Conservation (phyloP, 2,888 invertebrate genomes). For the Erannis defoliaria region DNA sequence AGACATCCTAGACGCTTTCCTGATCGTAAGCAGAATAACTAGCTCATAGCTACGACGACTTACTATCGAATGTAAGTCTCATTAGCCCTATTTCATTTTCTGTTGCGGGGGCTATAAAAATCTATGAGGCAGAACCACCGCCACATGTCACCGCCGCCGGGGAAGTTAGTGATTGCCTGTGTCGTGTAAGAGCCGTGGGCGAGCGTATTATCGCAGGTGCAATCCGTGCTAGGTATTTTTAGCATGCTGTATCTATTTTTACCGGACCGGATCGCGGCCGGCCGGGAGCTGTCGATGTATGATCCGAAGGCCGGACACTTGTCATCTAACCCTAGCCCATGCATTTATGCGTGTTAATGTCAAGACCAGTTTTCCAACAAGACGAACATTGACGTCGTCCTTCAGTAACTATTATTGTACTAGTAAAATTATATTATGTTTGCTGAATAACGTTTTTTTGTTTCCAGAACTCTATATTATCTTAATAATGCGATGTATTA, state of each 20-base stretch:
- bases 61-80: too few relatives aligned
- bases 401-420: neutral
- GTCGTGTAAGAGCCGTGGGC: slow-evolving; percentile 33
- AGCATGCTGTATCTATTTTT: slow-evolving; percentile 75
- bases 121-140: slow-evolving; percentile 10
- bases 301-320: slow-evolving; percentile 55
- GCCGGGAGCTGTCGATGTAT: slow-evolving; percentile 68
- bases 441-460: neutral
- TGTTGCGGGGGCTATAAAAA: slow-evolving; percentile 4
- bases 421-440: neutral
- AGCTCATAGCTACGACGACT: too few relatives aligned
- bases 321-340: slow-evolving; percentile 42
- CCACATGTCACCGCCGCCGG: slow-evolving; percentile 11
- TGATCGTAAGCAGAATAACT: too few relatives aligned
- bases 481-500: neutral
- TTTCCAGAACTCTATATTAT: neutral
- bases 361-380: slow-evolving; percentile 14
- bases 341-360: slow-evolving; percentile 22
- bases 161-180: slow-evolving; percentile 32
- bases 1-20: too few relatives aligned
- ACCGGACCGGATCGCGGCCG: slow-evolving; percentile 71
- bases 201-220: slow-evolving; percentile 65
- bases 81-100: too few relatives aligned
- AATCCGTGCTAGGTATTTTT: slow-evolving; percentile 80
- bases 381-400: slow-evolving; percentile 7